phyloP scores from a whole-genome alignment of 1,140 invertebrate genomes.

The Leptonema lineaticorne region DNA sequence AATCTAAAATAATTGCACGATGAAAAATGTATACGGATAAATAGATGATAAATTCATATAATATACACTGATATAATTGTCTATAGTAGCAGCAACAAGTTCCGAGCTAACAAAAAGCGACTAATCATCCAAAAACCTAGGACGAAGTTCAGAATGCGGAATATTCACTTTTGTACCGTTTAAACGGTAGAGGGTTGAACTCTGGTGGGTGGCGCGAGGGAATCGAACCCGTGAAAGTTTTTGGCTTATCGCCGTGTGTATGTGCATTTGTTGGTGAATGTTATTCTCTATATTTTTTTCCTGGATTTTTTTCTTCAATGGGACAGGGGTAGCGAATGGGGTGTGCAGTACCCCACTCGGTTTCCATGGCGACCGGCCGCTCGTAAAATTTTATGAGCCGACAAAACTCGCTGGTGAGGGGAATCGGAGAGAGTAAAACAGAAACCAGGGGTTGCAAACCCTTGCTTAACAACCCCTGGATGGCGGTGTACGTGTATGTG shows the following conservation, averaged over 20 bases:
- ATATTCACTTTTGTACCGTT: too few relatives aligned
- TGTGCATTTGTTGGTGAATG: background rate
- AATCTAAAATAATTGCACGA: too few relatives aligned
- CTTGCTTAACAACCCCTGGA: background rate
- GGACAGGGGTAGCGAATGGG: slow-evolving; percentile 19
- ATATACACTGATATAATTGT: too few relatives aligned
- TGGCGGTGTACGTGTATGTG: too few relatives aligned
- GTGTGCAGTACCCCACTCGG: slow-evolving; percentile 1
- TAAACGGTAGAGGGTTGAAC: too few relatives aligned
- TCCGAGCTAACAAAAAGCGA: background rate
- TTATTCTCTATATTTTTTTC: too few relatives aligned
- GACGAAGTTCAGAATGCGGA: background rate
- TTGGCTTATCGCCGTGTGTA: background rate
- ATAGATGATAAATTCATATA: too few relatives aligned
- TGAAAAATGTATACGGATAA: too few relatives aligned
- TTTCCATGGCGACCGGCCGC: slow-evolving; percentile 29
- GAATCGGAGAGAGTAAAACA: slow-evolving; percentile 8
- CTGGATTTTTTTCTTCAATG: background rate
- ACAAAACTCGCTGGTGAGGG: slow-evolving; percentile 26
- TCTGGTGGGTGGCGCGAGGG: too few relatives aligned
- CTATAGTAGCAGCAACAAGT: background rate
- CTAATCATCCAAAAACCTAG: background rate
- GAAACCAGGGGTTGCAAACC: slow-evolving; percentile 12
- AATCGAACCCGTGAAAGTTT: background rate
- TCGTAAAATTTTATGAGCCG: slow-evolving; percentile 40